Evolutionary conservation across 2,888 invertebrate species (phyloP), one percentile per base, ranked within the genome.

Genomic region (Leptogaster cylindrica): DNA sequence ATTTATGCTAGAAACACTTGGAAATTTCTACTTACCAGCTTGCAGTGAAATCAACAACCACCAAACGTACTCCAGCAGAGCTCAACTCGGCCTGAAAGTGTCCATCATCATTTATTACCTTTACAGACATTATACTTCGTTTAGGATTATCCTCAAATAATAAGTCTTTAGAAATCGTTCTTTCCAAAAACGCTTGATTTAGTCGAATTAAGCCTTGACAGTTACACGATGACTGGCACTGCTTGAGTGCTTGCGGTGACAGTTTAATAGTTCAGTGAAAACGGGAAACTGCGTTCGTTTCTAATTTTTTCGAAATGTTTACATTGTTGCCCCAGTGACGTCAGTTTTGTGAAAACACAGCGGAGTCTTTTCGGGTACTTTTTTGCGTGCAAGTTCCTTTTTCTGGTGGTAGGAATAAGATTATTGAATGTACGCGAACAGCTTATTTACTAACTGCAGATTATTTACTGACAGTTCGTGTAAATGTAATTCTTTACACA

Each of bases 11-110:
- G 55, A 5, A 10, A 12, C 16, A 3, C 23, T 10, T 14, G 10
- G 33, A 10, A 6, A 14, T 50, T 12, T 50, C 18, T 10, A 36
- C 71, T 73, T 73, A 95, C 97, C 97, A 97, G 75, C 89, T 90
- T 64, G 97, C 97, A 71, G 93, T 95, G 79, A 94, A 97, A 82
- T 97, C 97, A 4, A 92, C 96, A 46, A 97, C 92, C 46, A 97
- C 95, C 44, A 97, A 84, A 79, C 93, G 93, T 3, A 89, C 87
- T 8, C 93, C 92, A 10, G 95, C 95, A 73, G 85, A 88, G n/a
- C 87, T 82, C 80, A 97, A 84, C 84, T 95, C 93, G 3, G 87
- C 82, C 77, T 91, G 90, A 77, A 95, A 95, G 80, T 95, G 92
- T 23, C 87, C 83, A 80, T 81, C 81, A 73, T 81, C 81, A 67